These are phyloP conservation scores for Lagorchestes hirsutus DNA, from an alignment of 2,797 vertebrate species.

Conservation along the genomic window DNA sequence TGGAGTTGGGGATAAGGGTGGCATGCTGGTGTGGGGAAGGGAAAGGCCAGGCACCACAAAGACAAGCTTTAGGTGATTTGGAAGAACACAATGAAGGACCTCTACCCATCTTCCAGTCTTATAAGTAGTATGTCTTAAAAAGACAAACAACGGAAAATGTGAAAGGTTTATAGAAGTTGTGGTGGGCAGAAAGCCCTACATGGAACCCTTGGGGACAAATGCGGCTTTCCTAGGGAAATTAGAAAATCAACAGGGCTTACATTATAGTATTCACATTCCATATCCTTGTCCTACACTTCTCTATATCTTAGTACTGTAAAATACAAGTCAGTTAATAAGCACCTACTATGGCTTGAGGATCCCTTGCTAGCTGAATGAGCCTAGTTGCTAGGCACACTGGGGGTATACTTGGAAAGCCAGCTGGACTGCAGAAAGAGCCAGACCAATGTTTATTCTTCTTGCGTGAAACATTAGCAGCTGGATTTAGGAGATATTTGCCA, in stretches of 20 bases:
- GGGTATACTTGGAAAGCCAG: conserved; percentile 45
- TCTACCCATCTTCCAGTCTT: background rate
- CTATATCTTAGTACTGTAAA: conserved; percentile 2
- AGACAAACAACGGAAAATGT: background rate
- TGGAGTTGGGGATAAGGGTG: background rate
- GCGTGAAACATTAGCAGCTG: background rate
- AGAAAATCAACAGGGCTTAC: conserved; percentile 24
- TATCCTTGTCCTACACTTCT: background rate
- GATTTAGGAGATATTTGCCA: rapidly evolving
- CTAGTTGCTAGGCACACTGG: background rate
- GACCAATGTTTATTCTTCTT: rapidly evolving
- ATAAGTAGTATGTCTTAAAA: background rate
- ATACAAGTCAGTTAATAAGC: background rate
- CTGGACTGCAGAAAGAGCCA: conserved; percentile 56
- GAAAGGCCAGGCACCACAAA: background rate
- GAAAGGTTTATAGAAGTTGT: background rate
- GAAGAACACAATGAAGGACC: background rate
- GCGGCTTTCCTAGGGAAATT: conserved; percentile 25
- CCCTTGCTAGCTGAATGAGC: background rate
- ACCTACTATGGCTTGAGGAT: background rate
- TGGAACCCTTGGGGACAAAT: background rate
- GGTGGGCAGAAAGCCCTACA: background rate
- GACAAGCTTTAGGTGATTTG: background rate
- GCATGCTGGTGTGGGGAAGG: background rate
- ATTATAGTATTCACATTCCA: conserved; percentile 58